Conservation (phyloP, 2,113 vertebrate species). For the human region GRCh38 chr3:126827501-126828000, state of each 20-base stretch:
- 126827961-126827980: background rate
- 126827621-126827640: background rate
- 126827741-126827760: too few species aligned
- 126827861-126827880: background rate
- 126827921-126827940: background rate
- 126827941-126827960: background rate
- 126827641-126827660: background rate
- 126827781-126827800: background rate
- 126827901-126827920: background rate
- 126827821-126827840: background rate
- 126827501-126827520: background rate
- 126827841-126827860: background rate
- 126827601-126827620: background rate
- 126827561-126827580: background rate
- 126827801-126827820: too few species aligned
- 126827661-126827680: background rate
- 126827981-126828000: background rate
- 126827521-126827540: background rate
- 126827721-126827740: background rate
- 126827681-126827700: background rate
- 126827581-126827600: background rate
- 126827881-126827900: background rate
- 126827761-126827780: background rate
- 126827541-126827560: background rate
- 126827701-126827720: background rate